Base-by-base conservation (phyloP, 2,797 vertebrate species). In the Microcaecilia unicolor region DNA sequence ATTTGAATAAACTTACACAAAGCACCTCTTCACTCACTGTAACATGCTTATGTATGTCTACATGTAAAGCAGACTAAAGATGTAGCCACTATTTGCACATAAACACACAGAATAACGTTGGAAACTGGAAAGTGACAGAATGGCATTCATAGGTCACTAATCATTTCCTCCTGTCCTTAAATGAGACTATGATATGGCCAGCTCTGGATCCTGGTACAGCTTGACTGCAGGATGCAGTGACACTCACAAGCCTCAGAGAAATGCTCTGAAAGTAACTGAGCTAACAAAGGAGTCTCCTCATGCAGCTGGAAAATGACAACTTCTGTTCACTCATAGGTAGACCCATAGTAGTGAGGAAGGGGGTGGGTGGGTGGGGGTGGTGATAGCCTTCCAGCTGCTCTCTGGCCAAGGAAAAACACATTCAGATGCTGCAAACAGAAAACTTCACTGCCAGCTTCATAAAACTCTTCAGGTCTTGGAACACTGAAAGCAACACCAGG, bases 111-210 rank as follows among this genome's bases (percentile, higher is more conserved):
- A 41, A 68, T 28, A 58, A 65, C 69, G 65, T 29, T n/a, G n/a
- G 46, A 57, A 56, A 48, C 62, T 53, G 53, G 65, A 61, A 31
- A 42, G 44, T 60, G 61, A 77, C 70, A 79, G 63, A 74, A 67
- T 70, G 52, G 55, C 63, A 76, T 82, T 82, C 78, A 82, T 40
- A 49, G 29, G 25, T 14, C 48, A 58, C 78, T 81, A 80, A 81
- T 78, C 76, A 74, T 72, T 22, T 64, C 64, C 76, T 77, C 46
- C n/a, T 70, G 74, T 74, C 67, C 77, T 72, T 69, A 67, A 73
- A 66, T 78, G 70, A 80, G 78, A 82, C 84, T 82, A 79, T 75
- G 76, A 76, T 74, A 72, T 74, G 66, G 61, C 48, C 51, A 71
- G 58, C 70, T 73, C 67, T 55, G 64, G 75, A 49, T 70, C 74